These are phyloP conservation scores for Electrona antarctica DNA, from an alignment of 2,113 vertebrate species.

Conservation along the genomic window DNA sequence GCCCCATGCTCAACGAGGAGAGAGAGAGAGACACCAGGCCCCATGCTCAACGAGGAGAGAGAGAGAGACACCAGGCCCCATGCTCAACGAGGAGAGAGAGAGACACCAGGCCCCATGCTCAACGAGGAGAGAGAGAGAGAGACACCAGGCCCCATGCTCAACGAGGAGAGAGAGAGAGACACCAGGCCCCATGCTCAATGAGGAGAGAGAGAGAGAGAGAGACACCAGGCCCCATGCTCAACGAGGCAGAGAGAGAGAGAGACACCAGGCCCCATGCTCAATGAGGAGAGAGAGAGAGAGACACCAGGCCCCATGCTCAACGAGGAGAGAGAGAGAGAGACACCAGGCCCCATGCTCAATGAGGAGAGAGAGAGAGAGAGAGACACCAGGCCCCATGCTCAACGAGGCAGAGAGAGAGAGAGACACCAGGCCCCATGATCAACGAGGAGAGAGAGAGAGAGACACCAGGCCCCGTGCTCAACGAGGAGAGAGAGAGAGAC, in stretches of 20 bases:
- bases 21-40: too few species aligned
- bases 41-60: conserved; percentile 72
- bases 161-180: conserved; percentile 68
- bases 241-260: too few species aligned
- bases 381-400: conserved; percentile 68
- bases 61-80: too few species aligned
- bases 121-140: too few species aligned
- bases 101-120: conserved; percentile 68
- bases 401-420: conserved; percentile 66
- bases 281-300: too few species aligned
- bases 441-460: too few species aligned
- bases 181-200: conserved; percentile 70
- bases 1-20: conserved; percentile 70
- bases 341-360: conserved; percentile 69
- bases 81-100: conserved; percentile 73
- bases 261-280: conserved; percentile 69
- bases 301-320: conserved; percentile 70
- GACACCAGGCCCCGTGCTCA: too few species aligned
- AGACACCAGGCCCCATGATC: conserved; percentile 66
- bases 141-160: conserved; percentile 69
- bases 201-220: too few species aligned
- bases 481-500: conserved; percentile 56
- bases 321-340: too few species aligned
- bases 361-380: too few species aligned
- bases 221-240: conserved; percentile 69